phyloP scores from a whole-genome alignment of 1,140 invertebrate genomes.

The Ruditapes philippinarum region DNA sequence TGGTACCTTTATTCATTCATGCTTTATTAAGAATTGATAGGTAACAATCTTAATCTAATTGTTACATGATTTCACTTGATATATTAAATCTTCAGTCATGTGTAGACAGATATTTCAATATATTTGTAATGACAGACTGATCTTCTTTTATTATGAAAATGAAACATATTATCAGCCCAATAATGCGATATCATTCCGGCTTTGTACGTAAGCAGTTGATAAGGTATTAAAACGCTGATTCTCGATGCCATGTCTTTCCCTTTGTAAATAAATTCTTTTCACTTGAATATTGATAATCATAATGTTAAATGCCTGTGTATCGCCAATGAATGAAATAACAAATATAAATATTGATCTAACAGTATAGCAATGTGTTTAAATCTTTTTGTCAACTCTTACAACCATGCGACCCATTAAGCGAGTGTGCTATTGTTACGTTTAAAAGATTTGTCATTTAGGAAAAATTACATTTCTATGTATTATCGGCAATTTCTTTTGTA shows the following conservation, averaged over 20 bases:
- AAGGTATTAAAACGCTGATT: neutral
- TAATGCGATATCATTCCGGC: neutral
- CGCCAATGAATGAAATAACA: constrained; percentile 14
- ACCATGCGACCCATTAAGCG: neutral
- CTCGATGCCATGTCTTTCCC: constrained; percentile 10
- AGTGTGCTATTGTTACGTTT: constrained; percentile 27
- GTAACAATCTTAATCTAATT: no score
- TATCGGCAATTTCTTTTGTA: neutral
- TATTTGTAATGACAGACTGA: no score
- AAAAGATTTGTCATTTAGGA: constrained; percentile 32
- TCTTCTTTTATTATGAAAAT: neutral
- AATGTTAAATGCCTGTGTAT: constrained; percentile 17
- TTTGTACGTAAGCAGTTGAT: neutral
- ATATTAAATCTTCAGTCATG: no score
- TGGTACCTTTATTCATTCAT: no score
- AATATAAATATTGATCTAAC: constrained; percentile 49
- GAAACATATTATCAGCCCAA: neutral
- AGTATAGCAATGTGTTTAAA: neutral
- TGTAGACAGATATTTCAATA: no score
- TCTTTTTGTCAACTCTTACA: neutral
- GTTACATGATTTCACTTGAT: no score
- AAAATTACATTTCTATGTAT: constrained; percentile 12
- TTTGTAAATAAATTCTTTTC: constrained; percentile 29
- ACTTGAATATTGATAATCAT: constrained; percentile 49
- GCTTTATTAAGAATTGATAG: no score